These are phyloP conservation scores for Phthorimaea operculella DNA, from an alignment of 1,140 invertebrate species.

Conservation along the genomic window DNA sequence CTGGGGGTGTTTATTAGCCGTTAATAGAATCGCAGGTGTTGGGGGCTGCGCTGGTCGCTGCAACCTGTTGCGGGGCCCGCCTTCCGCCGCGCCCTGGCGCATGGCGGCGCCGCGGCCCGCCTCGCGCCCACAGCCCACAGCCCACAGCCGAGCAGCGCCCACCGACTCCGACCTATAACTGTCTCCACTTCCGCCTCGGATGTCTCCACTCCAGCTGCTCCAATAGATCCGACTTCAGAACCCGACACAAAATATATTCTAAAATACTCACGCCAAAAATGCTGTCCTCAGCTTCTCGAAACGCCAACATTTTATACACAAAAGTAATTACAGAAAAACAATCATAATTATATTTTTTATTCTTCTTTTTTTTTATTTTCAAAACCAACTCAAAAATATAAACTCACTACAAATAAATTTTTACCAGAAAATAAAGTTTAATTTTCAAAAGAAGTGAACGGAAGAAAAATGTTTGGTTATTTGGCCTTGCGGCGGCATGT, in stretches of 20 bases:
- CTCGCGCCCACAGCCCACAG: conserved; percentile 55
- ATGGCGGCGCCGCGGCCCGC: conserved; percentile 41
- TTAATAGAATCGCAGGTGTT: conserved; percentile 41
- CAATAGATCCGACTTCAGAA: conserved; percentile 18
- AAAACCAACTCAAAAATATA: conserved; percentile 34
- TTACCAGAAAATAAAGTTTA: conserved; percentile 31
- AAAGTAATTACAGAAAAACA: conserved; percentile 47
- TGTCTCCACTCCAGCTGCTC: conserved; percentile 8
- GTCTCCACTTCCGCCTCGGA: conserved; percentile 2
- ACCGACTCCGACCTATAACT: background rate
- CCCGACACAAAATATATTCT: no score
- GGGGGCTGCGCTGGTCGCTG: conserved; percentile 22
- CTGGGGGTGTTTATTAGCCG: conserved; percentile 40
- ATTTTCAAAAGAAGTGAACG: conserved; percentile 42
- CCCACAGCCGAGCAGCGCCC: background rate
- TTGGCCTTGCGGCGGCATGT: conserved; percentile 44
- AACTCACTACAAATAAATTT: conserved; percentile 42
- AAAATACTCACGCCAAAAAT: conserved; percentile 6
- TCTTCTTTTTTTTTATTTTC: conserved; percentile 20
- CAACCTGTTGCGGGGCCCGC: conserved; percentile 66
- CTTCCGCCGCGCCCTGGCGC: conserved; percentile 46
- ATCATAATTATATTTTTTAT: conserved; percentile 27
- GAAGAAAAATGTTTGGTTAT: conserved; percentile 28
- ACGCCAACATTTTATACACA: conserved; percentile 34
- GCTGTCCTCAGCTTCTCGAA: conserved; percentile 11